Conservation (phyloP, 1,140 invertebrate species). For the Megathymus violae region DNA sequence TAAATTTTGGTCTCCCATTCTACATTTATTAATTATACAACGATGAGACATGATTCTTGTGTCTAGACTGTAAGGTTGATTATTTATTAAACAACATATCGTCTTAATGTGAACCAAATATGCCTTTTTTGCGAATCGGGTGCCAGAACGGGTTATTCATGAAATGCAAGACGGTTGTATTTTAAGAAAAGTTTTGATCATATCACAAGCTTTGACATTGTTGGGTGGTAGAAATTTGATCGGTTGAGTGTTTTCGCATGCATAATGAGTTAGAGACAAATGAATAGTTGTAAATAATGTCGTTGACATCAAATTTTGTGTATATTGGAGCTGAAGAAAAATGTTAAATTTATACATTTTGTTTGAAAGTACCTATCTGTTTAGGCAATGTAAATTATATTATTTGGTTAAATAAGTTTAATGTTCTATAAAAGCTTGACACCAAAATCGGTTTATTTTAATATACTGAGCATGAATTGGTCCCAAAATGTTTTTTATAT, state of each 20-base stretch:
- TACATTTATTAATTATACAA: constrained; percentile 30
- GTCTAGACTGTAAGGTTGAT: constrained; percentile 1
- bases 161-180: constrained; percentile 50
- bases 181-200: constrained; percentile 40
- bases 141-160: constrained; percentile 47
- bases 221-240: constrained; percentile 33
- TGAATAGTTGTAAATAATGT: neutral
- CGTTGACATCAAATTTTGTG: neutral
- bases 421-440: no score
- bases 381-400: no score
- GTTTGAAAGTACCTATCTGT: no score
- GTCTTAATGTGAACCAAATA: constrained; percentile 8
- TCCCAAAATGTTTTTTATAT: no score
- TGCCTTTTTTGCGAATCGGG: constrained; percentile 43
- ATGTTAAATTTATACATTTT: no score
- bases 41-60: neutral
- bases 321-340: no score
- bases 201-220: constrained; percentile 13
- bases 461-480: no score
- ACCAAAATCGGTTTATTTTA: no score
- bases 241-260: constrained; percentile 10
- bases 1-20: constrained; percentile 57
- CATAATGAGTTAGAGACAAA: neutral
- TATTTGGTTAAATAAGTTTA: no score
- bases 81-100: neutral